Base-by-base conservation (phyloP, 2,797 vertebrate species). In the Sebastes itinus region DNA sequence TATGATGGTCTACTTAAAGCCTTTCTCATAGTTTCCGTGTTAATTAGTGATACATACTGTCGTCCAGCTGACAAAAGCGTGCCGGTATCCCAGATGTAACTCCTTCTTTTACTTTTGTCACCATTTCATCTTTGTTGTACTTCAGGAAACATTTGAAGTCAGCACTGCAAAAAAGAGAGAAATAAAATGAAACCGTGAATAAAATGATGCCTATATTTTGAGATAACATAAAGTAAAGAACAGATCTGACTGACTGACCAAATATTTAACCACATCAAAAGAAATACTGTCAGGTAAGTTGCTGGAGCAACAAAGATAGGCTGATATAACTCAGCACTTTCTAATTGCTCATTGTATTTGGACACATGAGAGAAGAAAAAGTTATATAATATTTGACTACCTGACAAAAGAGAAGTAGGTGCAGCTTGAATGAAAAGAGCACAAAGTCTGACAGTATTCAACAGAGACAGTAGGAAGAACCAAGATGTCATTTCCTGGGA, bases 361-460 rank as follows among this genome's bases (percentile, higher is more conserved):
- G 18, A 30, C 28, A 61, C 58, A 28, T 2, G 2, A 9, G 18
- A 61, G 46, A 67, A 0, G n/a, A 68, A 52, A 16, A 12, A 1
- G 3, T 13, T 25, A 58, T 13, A 58, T 22, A 42, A 42, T 55
- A 55, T 55, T 28, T 30, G 38, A 49, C 7, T 49, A 67, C 66
- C 66, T 69, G 49, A 33, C 20, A 55, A 55, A 69, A 20, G 94
- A 66, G 85, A 94, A 95, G 87, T 68, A 93, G 58, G 70, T 87
- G 72, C 95, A 95, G 13, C 0, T 11, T 6, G 91, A 90, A 52
- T 94, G 85, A 52, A 11, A 65, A 8, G 87, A 86, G 73, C 94
- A 95, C 63, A 94, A 58, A 2, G 11, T 30, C 70, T 77, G 92
- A 55, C 94, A 94, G 72, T 94, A 86, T 38, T 92, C 88, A 63